These are phyloP conservation scores for Crocidura indochinensis DNA, from an alignment of 2,797 vertebrate genomes.

Conservation along the genomic window DNA sequence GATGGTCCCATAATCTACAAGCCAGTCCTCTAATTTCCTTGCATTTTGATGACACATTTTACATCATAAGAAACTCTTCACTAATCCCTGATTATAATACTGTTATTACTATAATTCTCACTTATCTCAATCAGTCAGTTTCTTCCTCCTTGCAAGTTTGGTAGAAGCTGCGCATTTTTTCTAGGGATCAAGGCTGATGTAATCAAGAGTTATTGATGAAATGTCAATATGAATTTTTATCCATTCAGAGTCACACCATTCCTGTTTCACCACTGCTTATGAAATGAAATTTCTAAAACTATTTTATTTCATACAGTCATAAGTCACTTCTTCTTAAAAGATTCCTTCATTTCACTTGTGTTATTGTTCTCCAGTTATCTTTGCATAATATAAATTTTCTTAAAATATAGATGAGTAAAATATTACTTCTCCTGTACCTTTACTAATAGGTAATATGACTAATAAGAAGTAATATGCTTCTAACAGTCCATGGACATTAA, in stretches of 20 bases:
- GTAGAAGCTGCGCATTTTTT: slow-evolving; percentile 73
- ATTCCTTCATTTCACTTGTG: not conserved
- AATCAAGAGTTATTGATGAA: slow-evolving; percentile 74
- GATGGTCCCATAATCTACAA: slow-evolving; percentile 83
- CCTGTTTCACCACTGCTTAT: not conserved
- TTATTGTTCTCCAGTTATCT: not conserved
- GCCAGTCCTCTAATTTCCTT: slow-evolving; percentile 74
- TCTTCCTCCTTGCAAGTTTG: slow-evolving; percentile 77
- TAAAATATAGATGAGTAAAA: not conserved
- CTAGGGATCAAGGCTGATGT: slow-evolving; percentile 53
- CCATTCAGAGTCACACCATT: not conserved
- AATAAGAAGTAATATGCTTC: not conserved
- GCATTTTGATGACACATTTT: slow-evolving; percentile 78
- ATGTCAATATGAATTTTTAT: not conserved
- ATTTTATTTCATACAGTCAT: not conserved
- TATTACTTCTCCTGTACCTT: not conserved
- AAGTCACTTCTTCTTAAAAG: not conserved
- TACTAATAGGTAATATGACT: not conserved
- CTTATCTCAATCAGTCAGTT: slow-evolving; percentile 81
- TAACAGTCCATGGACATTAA: not conserved
- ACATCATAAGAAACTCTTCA: slow-evolving; percentile 71
- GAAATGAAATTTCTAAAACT: not conserved
- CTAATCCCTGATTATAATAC: slow-evolving; percentile 80
- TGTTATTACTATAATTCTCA: slow-evolving; percentile 76
- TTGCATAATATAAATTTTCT: not conserved